These are phyloP conservation scores for Coreius guichenoti DNA, from an alignment of 2,797 vertebrate species.

Conservation along the genomic window DNA sequence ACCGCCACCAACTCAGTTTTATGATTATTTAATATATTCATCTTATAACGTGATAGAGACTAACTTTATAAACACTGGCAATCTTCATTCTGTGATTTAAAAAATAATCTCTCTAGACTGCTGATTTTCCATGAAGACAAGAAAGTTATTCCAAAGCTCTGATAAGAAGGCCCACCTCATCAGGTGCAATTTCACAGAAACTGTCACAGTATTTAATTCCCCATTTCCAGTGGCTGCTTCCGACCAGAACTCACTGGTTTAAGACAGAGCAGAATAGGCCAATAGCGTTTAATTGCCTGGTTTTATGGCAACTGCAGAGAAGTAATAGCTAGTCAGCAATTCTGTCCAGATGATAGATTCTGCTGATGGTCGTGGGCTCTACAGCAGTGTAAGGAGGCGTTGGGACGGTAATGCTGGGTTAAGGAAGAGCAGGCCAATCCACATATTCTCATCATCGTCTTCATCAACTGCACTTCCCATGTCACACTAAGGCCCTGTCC, in stretches of 20 bases:
- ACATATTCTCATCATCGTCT: background rate
- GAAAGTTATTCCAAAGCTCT: slow-evolving; percentile 30
- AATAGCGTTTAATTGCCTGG: slow-evolving; percentile 66
- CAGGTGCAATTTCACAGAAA: slow-evolving; percentile 59
- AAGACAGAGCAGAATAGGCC: slow-evolving; percentile 60
- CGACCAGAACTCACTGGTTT: slow-evolving; percentile 48
- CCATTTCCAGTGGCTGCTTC: slow-evolving; percentile 55
- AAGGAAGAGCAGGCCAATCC: slow-evolving; percentile 26
- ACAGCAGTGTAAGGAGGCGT: slow-evolving; percentile 12
- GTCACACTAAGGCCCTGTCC: too few relatives aligned
- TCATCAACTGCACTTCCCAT: background rate
- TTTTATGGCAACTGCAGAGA: slow-evolving; percentile 66
- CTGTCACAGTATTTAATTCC: slow-evolving; percentile 64
- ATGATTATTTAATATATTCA: background rate
- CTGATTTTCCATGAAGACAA: slow-evolving; percentile 41
- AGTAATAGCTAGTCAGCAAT: slow-evolving; percentile 68
- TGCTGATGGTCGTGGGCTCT: slow-evolving; percentile 58
- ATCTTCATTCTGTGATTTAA: slow-evolving; percentile 17
- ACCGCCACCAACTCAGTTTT: background rate
- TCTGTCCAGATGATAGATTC: slow-evolving; percentile 69
- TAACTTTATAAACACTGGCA: background rate
- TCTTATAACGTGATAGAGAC: background rate
- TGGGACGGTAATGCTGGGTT: slow-evolving; percentile 32
- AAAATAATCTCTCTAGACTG: slow-evolving; percentile 12
- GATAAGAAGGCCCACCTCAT: slow-evolving; percentile 47